phyloP scores from a whole-genome alignment of 2,797 vertebrate genomes.

The Melopsittacus undulatus region DNA sequence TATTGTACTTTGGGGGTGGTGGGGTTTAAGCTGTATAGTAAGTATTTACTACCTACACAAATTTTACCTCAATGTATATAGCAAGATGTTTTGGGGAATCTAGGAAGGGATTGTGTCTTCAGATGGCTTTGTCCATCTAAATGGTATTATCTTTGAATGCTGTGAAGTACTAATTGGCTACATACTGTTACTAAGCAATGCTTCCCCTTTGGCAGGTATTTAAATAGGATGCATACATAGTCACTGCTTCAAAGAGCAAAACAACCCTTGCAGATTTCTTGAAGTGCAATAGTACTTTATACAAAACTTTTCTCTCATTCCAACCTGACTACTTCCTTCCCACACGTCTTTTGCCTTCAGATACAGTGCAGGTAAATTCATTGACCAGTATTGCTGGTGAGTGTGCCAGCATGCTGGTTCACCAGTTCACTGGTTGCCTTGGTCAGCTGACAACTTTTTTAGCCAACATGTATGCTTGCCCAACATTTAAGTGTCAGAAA shows the following conservation, averaged over 20 bases:
- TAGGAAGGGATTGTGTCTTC: background rate
- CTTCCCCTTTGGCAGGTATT: background rate
- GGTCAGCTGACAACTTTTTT: background rate
- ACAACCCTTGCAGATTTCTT: background rate
- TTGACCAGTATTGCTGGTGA: background rate
- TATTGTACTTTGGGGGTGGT: background rate
- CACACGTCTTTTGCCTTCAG: background rate
- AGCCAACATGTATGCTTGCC: background rate
- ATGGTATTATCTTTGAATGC: background rate
- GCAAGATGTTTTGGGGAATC: background rate
- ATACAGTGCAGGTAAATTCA: background rate
- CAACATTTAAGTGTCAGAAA: background rate
- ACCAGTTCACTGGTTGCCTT: background rate
- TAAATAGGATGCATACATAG: background rate
- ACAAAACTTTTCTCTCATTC: background rate
- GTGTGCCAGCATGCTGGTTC: background rate
- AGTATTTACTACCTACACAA: background rate
- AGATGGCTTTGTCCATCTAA: background rate
- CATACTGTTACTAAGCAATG: background rate
- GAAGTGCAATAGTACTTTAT: background rate
- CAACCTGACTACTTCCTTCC: background rate
- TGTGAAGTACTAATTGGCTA: background rate
- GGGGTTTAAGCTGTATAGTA: background rate
- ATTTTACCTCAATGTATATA: background rate
- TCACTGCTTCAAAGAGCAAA: background rate